Percentiles rank a stretch among this genome's conserved stretches.
These are phyloP conservation scores for Tenodera sinensis DNA, from an alignment of 2,888 invertebrate species.

Conservation along the genomic window DNA sequence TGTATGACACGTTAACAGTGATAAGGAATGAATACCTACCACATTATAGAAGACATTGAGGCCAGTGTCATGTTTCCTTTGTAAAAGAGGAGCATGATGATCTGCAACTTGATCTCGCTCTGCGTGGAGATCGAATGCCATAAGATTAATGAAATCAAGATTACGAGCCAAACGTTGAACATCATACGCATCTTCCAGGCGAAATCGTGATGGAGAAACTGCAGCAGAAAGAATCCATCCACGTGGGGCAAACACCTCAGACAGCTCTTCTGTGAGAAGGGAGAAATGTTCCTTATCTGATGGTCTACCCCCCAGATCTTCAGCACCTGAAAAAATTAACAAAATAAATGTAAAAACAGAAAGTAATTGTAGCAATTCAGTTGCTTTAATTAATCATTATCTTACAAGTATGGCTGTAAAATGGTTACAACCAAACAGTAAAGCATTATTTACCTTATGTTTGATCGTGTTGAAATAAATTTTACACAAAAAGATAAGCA, in stretches of 20 bases:
- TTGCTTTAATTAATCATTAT: too few relatives aligned
- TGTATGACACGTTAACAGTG: too few relatives aligned
- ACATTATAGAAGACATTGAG: constrained; percentile 53
- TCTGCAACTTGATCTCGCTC: constrained; percentile 44
- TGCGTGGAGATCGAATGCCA: constrained; percentile 61
- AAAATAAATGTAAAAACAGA: too few relatives aligned
- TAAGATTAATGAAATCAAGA: constrained; percentile 65
- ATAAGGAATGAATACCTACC: constrained; percentile 39
- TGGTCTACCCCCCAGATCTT: constrained; percentile 45
- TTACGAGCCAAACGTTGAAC: constrained; percentile 54
- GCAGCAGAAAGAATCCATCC: constrained; percentile 57
- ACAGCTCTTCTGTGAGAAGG: constrained; percentile 56
- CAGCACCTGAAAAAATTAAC: constrained; percentile 39
- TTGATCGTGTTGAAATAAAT: too few relatives aligned
- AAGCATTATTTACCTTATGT: too few relatives aligned
- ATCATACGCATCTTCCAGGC: constrained; percentile 64
- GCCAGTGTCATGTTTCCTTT: constrained; percentile 49
- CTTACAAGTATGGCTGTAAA: too few relatives aligned
- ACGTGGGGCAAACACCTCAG: constrained; percentile 55
- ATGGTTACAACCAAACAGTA: too few relatives aligned
- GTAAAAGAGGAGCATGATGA: constrained; percentile 51
- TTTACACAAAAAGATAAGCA: too few relatives aligned
- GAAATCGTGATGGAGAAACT: constrained; percentile 56
- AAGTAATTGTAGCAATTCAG: too few relatives aligned
- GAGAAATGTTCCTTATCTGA: constrained; percentile 56